Evolutionary conservation across 2,888 invertebrate genomes (phyloP), one percentile per base, ranked within the genome.

Genomic region (Perizoma flavofasciatum): DNA sequence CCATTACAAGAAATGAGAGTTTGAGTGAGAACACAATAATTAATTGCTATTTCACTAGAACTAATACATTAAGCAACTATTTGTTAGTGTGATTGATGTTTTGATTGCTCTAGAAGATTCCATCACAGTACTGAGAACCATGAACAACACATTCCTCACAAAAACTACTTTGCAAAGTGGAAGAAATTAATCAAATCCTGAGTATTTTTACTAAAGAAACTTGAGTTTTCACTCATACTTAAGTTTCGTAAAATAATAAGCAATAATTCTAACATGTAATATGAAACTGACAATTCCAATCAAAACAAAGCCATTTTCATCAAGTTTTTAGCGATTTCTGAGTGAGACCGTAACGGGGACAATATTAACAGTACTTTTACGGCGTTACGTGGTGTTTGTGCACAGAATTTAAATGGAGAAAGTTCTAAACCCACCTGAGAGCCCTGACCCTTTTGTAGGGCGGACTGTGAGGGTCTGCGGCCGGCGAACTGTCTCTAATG

Each of bases 391-490:
- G 83, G 77, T 82, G 59, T 71, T 81, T 74, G 46, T 50, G 47
- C 11, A 22, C 10, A 37, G 49, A 70, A 70, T 66, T 59, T 56
- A 43, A 40, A 60, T 70, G 69, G 63, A 69, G 67, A 70, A 71
- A 72, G 68, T 60, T 34, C 47, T 34, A 53, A 50, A 78, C 84
- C 77, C 84, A 93, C 93, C 91, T 89, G 47, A 94, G 79, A 5
- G 94, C 94, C 65, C 93, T 85, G 33, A 94, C 94, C 72, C 93
- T 88, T 68, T 94, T 93, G 71, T 94, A 94, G 0, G 94, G 94
- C 8, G 94, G 94, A 71, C 89, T 91, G 49, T 83, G 78, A 4
- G 90, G 81, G 40, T 77, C 74, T 6, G 88, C 85, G 22, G 86
- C 77, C 47, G 84, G 81, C 11, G 83, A 78, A 63, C 78, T 79